Base-by-base conservation (phyloP, 2,888 invertebrate species). In the Tipula unca region DNA sequence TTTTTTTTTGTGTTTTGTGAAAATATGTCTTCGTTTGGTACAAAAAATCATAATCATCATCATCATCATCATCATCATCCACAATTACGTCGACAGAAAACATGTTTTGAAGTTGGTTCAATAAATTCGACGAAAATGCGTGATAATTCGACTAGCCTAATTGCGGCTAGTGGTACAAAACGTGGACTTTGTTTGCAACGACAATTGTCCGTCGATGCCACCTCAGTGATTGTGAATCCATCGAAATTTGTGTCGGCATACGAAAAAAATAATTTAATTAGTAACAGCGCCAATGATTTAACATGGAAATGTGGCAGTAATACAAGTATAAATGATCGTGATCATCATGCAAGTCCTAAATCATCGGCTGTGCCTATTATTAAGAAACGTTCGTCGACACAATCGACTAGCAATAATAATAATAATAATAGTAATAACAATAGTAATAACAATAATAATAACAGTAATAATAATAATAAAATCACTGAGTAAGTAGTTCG, bases 51-150 rank as follows among this genome's bases (percentile, higher is more conserved):
- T 42, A 85, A 85, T 39, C 86, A 87, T 85, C 86, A 87, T 87
- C 86, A n/a, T n/a, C n/a, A n/a, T n/a, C n/a, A n/a, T n/a, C 85
- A 85, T 39, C 86, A 87, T 85, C 86, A 87, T 87, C 86, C 86
- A 10, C 83, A 83, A 42, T 86, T 87, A 17, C 85, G 87, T 25
- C 87, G 86, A 85, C 87, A 87, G 82, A 86, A 86, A 86, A 87
- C 87, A 84, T 86, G 87, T 42, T 86, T 86, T 20, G 87, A 86
- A 20, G 32, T 54, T 29, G 32, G 32, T n/a, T 29, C 29, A n/a
- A 69, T 25, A 13, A 35, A 17, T 25, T 39, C 13, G 13, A 39
- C 5, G 5, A 35, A 29, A 83, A 82, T 29, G 13, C 17, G 20
- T 32, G 48, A 20, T 20, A 86, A 85, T 36, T 20, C 69, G 3